These are phyloP conservation scores for Erebia palarica DNA, from an alignment of 2,888 invertebrate genomes.

Conservation along the genomic window DNA sequence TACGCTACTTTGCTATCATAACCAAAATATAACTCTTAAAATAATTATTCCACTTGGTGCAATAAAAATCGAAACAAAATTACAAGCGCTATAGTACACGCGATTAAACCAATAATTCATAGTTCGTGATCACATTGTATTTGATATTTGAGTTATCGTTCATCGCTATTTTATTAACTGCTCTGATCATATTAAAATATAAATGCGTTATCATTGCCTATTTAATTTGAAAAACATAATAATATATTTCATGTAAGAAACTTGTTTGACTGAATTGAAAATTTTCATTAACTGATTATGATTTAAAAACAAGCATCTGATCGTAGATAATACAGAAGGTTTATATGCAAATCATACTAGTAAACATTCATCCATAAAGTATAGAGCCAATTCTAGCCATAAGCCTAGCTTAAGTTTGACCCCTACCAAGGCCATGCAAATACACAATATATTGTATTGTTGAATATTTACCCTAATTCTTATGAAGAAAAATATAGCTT, in stretches of 20 bases:
- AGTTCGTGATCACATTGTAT: conserved; percentile 15
- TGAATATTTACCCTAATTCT: neutral
- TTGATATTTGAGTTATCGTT: conserved; percentile 4
- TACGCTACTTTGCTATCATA: neutral
- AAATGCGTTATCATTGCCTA: neutral
- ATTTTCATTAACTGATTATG: neutral
- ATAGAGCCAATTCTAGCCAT: neutral
- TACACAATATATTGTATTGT: neutral
- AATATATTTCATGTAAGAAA: neutral
- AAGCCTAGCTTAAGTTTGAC: conserved; percentile 5
- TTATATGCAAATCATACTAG: conserved; percentile 3
- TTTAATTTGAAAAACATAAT: neutral
- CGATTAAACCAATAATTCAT: conserved; percentile 42
- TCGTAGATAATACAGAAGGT: neutral
- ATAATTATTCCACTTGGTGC: conserved; percentile 33
- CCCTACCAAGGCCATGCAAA: conserved; percentile 6
- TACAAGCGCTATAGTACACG: conserved; percentile 45
- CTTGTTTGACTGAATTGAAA: neutral
- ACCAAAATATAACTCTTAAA: conserved; percentile 11
- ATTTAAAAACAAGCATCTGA: neutral
- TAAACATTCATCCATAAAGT: conserved; percentile 2
- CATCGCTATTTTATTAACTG: neutral
- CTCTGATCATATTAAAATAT: neutral
- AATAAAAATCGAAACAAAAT: conserved; percentile 50
- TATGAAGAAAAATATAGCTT: neutral